Conservation (phyloP, 35 echinoderm and acorn worm species). For the Anneissia japonica region DNA sequence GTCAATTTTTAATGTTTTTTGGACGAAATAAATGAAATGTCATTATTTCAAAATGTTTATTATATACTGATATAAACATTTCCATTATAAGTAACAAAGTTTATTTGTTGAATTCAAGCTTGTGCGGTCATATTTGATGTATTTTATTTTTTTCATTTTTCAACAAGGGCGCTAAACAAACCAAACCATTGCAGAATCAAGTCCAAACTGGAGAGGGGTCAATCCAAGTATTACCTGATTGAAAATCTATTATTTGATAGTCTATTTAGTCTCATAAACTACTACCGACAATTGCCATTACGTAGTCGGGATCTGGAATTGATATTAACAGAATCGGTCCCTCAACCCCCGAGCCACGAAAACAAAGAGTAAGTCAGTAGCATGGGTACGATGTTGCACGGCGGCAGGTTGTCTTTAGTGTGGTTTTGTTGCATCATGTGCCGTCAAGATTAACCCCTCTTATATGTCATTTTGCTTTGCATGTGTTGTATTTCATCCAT, state of each 20-base stretch:
- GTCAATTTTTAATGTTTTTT: too few relatives aligned
- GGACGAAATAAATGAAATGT: too few relatives aligned
- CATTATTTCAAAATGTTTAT: too few relatives aligned
- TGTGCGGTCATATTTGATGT: background rate
- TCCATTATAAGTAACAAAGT: too few relatives aligned
- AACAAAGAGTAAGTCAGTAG: slow-evolving; percentile 93
- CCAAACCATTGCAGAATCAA: slow-evolving; percentile 98
- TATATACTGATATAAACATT: too few relatives aligned
- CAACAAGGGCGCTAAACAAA: slow-evolving; percentile 68
- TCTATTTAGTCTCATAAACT: slow-evolving; percentile 90
- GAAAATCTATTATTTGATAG: slow-evolving; percentile 87
- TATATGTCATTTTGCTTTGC: background rate
- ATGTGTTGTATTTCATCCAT: background rate
- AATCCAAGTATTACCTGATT: slow-evolving; percentile 95
- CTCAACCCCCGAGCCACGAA: slow-evolving; percentile 91
- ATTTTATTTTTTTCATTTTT: background rate
- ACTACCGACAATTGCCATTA: slow-evolving; percentile 88
- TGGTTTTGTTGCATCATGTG: background rate
- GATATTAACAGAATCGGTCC: slow-evolving; percentile 70
- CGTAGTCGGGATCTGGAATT: slow-evolving; percentile 76
- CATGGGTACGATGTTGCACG: background rate
- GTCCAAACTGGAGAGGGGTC: slow-evolving; percentile 86
- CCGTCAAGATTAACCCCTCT: background rate
- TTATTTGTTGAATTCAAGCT: too few relatives aligned
- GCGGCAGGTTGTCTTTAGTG: background rate